Conservation (phyloP, 2,113 vertebrate genomes). For the Oncorhynchus masou region DNA sequence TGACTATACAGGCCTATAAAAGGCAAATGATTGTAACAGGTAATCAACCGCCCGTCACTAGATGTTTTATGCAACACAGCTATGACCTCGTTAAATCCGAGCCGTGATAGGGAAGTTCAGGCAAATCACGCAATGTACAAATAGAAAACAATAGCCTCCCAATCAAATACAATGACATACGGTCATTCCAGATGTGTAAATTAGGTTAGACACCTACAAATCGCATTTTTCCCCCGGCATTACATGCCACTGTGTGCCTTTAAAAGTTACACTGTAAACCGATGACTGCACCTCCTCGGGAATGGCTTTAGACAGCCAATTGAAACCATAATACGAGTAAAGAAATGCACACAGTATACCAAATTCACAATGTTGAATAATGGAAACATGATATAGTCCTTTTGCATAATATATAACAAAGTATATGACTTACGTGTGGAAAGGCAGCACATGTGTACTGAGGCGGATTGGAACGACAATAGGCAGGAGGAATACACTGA, state of each 20-base stretch:
- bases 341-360: background rate
- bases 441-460: slow-evolving; percentile 28
- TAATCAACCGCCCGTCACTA: background rate
- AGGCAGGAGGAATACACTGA: slow-evolving; percentile 63
- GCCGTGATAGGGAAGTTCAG: background rate
- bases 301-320: background rate
- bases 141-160: background rate
- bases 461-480: slow-evolving; percentile 43
- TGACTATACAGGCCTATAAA: too few species aligned
- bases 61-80: background rate
- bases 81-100: background rate
- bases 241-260: slow-evolving; percentile 6
- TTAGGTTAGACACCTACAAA: background rate
- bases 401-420: background rate
- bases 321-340: background rate
- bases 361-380: background rate
- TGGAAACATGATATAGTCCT: background rate
- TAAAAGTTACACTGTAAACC: slow-evolving; percentile 33
- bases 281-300: slow-evolving; percentile 10
- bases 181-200: background rate
- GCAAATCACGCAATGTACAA: background rate
- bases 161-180: background rate
- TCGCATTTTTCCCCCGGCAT: background rate
- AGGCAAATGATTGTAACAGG: background rate
- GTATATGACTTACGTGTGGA: slow-evolving; percentile 40